phyloP scores from a whole-genome alignment of 2,113 vertebrate genomes.

The Nanorana parkeri region DNA sequence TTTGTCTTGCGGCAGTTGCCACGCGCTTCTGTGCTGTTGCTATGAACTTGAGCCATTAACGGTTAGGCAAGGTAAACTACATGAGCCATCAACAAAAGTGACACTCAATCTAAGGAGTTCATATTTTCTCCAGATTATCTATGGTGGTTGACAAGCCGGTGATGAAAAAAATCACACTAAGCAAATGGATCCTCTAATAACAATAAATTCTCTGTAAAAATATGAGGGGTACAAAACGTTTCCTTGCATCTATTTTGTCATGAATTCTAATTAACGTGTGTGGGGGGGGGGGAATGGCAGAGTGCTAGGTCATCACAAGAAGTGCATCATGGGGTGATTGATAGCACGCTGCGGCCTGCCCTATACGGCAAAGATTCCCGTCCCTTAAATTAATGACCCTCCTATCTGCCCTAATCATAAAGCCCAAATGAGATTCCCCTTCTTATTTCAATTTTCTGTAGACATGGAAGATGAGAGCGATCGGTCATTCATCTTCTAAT shows the following conservation, averaged over 20 bases:
- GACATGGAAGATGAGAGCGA: conserved; percentile 86
- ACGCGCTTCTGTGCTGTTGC: conserved; percentile 84
- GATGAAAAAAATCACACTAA: conserved; percentile 99
- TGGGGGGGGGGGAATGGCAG: conserved; percentile 73
- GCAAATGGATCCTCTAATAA: conserved; percentile 99
- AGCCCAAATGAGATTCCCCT: conserved; percentile 84
- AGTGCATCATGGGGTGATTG: conserved; percentile 87
- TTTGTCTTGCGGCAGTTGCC: conserved; percentile 80
- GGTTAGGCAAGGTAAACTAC: conserved; percentile 96
- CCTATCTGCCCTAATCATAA: conserved; percentile 94
- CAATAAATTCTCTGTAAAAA: conserved; percentile 99
- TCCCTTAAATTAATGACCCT: conserved; percentile 90
- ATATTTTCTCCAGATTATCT: conserved; percentile 92
- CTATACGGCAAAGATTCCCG: conserved; percentile 80
- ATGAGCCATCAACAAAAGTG: conserved; percentile 97
- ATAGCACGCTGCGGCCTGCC: conserved; percentile 83
- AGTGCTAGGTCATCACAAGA: conserved; percentile 98
- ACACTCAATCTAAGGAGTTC: conserved; percentile 94
- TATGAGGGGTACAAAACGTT: conserved; percentile 95
- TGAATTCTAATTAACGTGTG: conserved; percentile 97
- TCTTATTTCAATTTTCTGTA: conserved; percentile 99
- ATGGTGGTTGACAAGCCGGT: conserved; percentile 96
- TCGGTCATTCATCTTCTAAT: conserved; percentile 99
- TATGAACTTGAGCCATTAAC: conserved; percentile 93
- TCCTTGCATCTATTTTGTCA: conserved; percentile 98